Evolutionary conservation across 2,797 vertebrate species (phyloP).

Genomic region (Sebastes itinus): DNA sequence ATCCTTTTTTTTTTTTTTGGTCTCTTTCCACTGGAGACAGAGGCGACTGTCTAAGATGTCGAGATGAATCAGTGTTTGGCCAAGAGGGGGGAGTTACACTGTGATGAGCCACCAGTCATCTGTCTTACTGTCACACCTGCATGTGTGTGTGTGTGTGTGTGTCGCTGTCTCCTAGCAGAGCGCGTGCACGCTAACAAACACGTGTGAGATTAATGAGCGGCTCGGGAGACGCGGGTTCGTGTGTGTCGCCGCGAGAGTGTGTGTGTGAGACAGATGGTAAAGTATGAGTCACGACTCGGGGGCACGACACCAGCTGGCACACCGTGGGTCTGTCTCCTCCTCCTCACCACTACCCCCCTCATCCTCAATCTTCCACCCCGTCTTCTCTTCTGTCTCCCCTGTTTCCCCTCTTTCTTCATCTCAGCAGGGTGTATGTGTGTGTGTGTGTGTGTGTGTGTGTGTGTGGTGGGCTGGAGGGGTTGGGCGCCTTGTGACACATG

Average conservation of each 20-base stretch:
- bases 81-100: slow-evolving; percentile 43
- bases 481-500: slow-evolving; percentile 66
- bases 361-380: slow-evolving; percentile 63
- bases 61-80: slow-evolving; percentile 68
- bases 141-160: slow-evolving; percentile 18
- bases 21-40: slow-evolving; percentile 42
- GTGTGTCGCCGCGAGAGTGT: slow-evolving; percentile 5
- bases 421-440: slow-evolving; percentile 58
- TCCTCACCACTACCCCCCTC: not conserved
- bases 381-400: slow-evolving; percentile 65
- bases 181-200: slow-evolving; percentile 17
- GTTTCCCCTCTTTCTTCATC: slow-evolving; percentile 74
- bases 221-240: slow-evolving; percentile 25
- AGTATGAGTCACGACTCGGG: slow-evolving; percentile 81
- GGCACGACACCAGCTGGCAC: slow-evolving; percentile 83
- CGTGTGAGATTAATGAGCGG: slow-evolving; percentile 24
- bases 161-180: not conserved
- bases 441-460: slow-evolving; percentile 34
- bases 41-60: slow-evolving; percentile 53
- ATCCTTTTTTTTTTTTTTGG: slow-evolving; percentile 1
- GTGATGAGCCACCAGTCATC: slow-evolving; percentile 57
- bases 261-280: slow-evolving; percentile 78
- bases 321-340: slow-evolving; percentile 65
- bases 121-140: slow-evolving; percentile 68
- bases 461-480: slow-evolving; percentile 58